A percentile compares a stretch with the other conserved stretches of the same genome.
Evolutionary conservation across 2,113 vertebrate genomes (phyloP).

Genomic region (Sceloporus tristichus): DNA sequence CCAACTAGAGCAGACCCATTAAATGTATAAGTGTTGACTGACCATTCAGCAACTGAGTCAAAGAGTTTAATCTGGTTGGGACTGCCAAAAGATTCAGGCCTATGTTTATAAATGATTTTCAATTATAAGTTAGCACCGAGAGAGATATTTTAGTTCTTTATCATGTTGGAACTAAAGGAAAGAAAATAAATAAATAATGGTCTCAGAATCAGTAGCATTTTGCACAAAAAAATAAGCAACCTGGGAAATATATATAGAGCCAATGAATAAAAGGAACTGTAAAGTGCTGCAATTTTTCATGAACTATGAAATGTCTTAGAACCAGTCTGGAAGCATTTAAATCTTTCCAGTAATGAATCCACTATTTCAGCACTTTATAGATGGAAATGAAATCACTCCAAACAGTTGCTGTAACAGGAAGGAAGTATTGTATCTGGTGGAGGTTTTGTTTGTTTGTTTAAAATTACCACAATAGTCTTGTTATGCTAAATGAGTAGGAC

Average conservation of each 20-base stretch:
- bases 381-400: constrained; percentile 60
- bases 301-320: constrained; percentile 54
- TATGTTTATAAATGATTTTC: neutral
- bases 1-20: too few species aligned
- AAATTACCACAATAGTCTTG: constrained; percentile 42
- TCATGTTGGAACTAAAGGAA: neutral
- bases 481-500: constrained; percentile 37
- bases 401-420: constrained; percentile 58
- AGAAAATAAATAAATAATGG: neutral
- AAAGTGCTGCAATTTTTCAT: constrained; percentile 56
- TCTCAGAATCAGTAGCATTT: neutral
- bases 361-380: constrained; percentile 65
- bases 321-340: constrained; percentile 70
- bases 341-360: constrained; percentile 66
- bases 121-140: constrained; percentile 8
- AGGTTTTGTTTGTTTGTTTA: constrained; percentile 59
- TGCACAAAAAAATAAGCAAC: constrained; percentile 39
- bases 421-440: constrained; percentile 42
- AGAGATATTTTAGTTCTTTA: constrained; percentile 5
- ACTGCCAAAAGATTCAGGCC: too few species aligned
- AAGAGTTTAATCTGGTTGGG: too few species aligned
- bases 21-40: too few species aligned
- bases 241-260: constrained; percentile 42
- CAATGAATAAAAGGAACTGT: constrained; percentile 50
- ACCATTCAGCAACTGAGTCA: too few species aligned